These are phyloP conservation scores for Apamea anceps DNA, from an alignment of 2,888 invertebrate genomes.

Conservation along the genomic window DNA sequence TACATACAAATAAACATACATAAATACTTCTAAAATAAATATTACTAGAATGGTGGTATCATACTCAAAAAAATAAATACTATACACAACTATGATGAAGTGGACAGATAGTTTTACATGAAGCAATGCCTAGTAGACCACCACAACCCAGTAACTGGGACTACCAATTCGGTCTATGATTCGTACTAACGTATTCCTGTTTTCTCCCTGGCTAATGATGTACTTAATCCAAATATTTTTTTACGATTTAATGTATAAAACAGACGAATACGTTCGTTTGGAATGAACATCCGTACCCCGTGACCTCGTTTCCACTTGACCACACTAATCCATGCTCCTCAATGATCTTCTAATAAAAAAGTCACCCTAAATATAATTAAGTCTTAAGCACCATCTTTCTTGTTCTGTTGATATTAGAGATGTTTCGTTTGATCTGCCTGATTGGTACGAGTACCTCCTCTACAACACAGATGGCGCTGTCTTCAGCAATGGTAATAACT, in stretches of 20 bases:
- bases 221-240: neutral
- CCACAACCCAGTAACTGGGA: neutral
- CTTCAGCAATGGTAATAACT: neutral
- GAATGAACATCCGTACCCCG: neutral
- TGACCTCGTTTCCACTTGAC: neutral
- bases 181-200: neutral
- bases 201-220: neutral
- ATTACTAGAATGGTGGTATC: too few species aligned
- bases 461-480: slow-evolving; percentile 38
- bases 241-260: neutral
- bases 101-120: too few species aligned
- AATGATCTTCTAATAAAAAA: too few species aligned
- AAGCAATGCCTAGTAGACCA: neutral
- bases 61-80: too few species aligned
- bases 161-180: neutral
- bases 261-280: neutral
- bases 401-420: neutral
- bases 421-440: too few species aligned
- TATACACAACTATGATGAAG: too few species aligned
- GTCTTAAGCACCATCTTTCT: slow-evolving; percentile 31
- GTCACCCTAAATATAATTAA: neutral
- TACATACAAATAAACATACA: too few species aligned
- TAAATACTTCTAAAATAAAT: too few species aligned
- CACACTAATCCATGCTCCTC: neutral
- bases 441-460: neutral